Evolutionary conservation across 2,113 vertebrate species (phyloP), one percentile per base, ranked within the genome.

Genomic region (Spermophilus dauricus): DNA sequence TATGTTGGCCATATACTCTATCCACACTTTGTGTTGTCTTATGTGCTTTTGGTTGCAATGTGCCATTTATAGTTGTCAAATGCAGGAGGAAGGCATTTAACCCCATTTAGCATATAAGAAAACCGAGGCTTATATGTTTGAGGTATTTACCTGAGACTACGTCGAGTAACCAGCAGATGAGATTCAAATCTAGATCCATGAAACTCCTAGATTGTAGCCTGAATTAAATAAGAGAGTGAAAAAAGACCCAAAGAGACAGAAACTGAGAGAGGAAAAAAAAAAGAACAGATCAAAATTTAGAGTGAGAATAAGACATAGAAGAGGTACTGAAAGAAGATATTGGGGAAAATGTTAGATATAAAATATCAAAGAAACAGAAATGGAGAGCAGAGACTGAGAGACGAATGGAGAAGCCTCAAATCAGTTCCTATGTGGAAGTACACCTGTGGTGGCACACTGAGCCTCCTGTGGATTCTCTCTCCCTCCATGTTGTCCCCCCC

Each of bases 351-450:
- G 70, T 12, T 30, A 77, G 22, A 8, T 17, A 10, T 12, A 53
- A 85, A 65, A 17, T 42, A 42, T 70, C 48, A 65, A 67, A 48
- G n/a, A 83, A 73, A 63, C 34, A 72, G 39, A 39, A 58, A 42
- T 22, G 76, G n/a, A 70, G 24, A 48, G 56, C 20, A 58, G 56
- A 53, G 45, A 37, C 11, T 8, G 12, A 84, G 30, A 6, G 17
- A n/a, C 10, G 37, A 8, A 24, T 22, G 26, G 13, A 75, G 20
- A 72, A 8, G 56, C 24, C 45, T 72, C 51, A 53, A 69, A 61
- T 0, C 24, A 61, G 5, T 58, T 58, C 56, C 20, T 20, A 58
- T 14, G 4, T 16, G 14, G 7, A 3, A 5, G 4, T 3, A 13
- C 32, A 6, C 37, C 45, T n/a, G 39, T 30, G 48, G 61, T 48